Evolutionary conservation across 2,888 invertebrate species (phyloP), one percentile per base, ranked within the genome.

Genomic region (Calliopum simillimum): DNA sequence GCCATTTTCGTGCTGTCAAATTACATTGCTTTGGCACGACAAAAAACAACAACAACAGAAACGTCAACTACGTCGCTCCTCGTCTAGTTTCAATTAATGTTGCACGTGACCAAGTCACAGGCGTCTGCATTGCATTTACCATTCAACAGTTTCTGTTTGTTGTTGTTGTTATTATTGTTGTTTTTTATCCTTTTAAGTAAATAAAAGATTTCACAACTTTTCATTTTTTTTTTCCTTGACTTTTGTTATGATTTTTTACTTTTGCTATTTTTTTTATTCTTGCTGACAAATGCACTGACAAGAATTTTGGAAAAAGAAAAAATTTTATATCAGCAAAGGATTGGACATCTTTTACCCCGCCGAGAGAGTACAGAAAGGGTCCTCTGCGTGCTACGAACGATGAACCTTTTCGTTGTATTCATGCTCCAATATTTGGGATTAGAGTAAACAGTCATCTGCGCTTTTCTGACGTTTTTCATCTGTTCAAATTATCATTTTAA

Each of bases 51-150:
- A 51, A 6, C 64, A 64, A 41, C 53, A 43, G 11, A 51, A 33
- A 12, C 64, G 64, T 64, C 64, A 46, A 53, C 19, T 43, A 59
- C 59, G 43, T 59, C 53, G 51, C 41, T 49, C 33, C 64, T 66
- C 66, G 69, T 70, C 70, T 68, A 66, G 61, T 73, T 73, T 70
- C 73, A 73, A 73, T 73, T 73, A 73, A 70, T 69, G 73, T 66
- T 68, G 68, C 70, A 73, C 73, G 73, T 73, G 73, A 73, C 73
- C 68, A 69, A 73, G 66, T 66, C 73, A 70, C 64, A 67, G 68
- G 56, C 55, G 68, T 61, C 68, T 70, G 73, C 63, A 69, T 68
- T 66, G 64, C 56, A 53, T 46, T n/a, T 68, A 61, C 16, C 47
- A 66, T 14, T 13, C 25, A 58, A 41, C 49, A 49, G 58, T 51